Conservation (phyloP, 2,113 vertebrate species). For the Isichthys henryi region DNA sequence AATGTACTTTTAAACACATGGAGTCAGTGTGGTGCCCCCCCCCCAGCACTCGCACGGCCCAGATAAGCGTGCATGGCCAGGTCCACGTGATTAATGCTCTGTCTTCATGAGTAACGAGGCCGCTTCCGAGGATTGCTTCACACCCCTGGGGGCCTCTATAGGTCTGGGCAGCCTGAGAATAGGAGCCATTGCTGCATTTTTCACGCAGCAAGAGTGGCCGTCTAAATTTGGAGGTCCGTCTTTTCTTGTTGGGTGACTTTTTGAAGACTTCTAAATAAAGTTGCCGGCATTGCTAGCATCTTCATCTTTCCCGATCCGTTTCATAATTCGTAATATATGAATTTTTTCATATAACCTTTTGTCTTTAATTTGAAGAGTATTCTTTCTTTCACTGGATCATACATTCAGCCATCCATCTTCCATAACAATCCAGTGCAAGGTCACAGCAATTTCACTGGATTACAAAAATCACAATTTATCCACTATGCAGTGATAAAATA, state of each 20-base stretch:
- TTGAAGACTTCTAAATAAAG: slow-evolving; percentile 36
- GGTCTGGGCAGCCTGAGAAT: slow-evolving; percentile 43
- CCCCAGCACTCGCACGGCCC: slow-evolving; percentile 54
- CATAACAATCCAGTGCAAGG: not conserved
- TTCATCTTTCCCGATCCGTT: not conserved
- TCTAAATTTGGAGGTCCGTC: slow-evolving; percentile 47
- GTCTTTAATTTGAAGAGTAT: not conserved
- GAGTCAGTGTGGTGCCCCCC: slow-evolving; percentile 60
- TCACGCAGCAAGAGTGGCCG: slow-evolving; percentile 45
- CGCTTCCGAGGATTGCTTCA: slow-evolving; percentile 64
- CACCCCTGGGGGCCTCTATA: slow-evolving; percentile 66
- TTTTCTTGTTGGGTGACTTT: slow-evolving; percentile 27
- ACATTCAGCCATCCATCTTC: not conserved
- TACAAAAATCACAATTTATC: slow-evolving; percentile 9
- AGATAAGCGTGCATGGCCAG: slow-evolving; percentile 72
- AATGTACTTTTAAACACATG: slow-evolving; percentile 65
- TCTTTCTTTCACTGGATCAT: not conserved
- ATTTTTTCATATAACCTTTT: not conserved
- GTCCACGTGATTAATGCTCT: slow-evolving; percentile 78
- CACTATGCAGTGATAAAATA: slow-evolving; percentile 26
- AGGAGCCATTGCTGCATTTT: slow-evolving; percentile 39
- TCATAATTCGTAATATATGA: not conserved
- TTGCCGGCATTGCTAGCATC: slow-evolving; percentile 15
- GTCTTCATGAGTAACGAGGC: slow-evolving; percentile 76
- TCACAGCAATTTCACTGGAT: not conserved